A percentile compares a stretch with the other conserved stretches of the same genome.
These are phyloP conservation scores for Xylota segnis DNA, from an alignment of 2,888 invertebrate species.

Conservation along the genomic window DNA sequence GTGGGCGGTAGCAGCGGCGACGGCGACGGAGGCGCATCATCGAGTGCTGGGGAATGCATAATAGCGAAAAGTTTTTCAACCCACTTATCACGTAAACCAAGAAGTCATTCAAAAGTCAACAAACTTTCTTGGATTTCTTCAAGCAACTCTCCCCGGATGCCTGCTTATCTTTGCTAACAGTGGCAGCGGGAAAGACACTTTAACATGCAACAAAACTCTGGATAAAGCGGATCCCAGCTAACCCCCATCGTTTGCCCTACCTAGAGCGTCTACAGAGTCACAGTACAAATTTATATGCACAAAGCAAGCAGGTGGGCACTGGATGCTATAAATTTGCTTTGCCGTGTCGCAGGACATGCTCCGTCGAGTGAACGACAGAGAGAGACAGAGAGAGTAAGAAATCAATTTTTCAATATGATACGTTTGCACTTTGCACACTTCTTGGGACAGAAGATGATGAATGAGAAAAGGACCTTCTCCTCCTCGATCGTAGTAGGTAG, in stretches of 20 bases:
- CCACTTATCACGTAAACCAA: slow-evolving; percentile 82
- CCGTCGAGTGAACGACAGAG: neutral
- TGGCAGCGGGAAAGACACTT: slow-evolving; percentile 68
- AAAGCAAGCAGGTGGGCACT: slow-evolving; percentile 69
- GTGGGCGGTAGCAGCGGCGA: no score
- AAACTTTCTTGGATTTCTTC: slow-evolving; percentile 82
- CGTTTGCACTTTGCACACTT: slow-evolving; percentile 56
- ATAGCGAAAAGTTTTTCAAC: slow-evolving; percentile 78
- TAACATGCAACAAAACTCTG: slow-evolving; percentile 75
- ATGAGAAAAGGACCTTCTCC: slow-evolving; percentile 10
- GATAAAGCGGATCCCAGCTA: slow-evolving; percentile 51
- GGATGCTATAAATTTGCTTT: slow-evolving; percentile 50
- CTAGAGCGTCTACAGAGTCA: slow-evolving; percentile 77
- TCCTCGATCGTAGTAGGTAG: slow-evolving; percentile 9
- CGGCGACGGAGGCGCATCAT: slow-evolving; percentile 34
- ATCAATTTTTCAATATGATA: slow-evolving; percentile 67
- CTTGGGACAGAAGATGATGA: slow-evolving; percentile 42
- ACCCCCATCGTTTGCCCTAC: slow-evolving; percentile 78
- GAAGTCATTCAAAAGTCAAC: slow-evolving; percentile 84
- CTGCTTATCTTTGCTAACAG: slow-evolving; percentile 68
- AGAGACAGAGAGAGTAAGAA: slow-evolving; percentile 6
- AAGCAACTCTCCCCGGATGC: slow-evolving; percentile 78
- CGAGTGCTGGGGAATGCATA: slow-evolving; percentile 72
- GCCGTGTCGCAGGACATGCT: slow-evolving; percentile 25
- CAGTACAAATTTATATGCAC: slow-evolving; percentile 61